Base-by-base conservation (phyloP, 1,140 invertebrate species). In the Diplogasteroides magnus region DNA sequence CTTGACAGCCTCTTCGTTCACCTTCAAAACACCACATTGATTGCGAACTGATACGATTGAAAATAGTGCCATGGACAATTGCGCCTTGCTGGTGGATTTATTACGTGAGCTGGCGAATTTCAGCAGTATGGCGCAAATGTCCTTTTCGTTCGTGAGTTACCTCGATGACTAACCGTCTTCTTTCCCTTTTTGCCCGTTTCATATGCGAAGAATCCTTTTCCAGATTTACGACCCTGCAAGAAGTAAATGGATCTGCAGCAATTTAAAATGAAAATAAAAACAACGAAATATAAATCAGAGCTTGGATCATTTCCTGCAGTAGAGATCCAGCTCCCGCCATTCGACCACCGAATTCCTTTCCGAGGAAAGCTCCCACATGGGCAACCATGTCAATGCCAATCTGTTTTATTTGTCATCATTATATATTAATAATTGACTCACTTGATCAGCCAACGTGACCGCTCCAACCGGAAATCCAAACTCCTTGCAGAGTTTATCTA, bases 381-480 rank as follows among this genome's bases (percentile, higher is more conserved):
- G 81, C 74, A 28, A 90, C 92, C 32, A 95, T 92, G 84, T 97
- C 93, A 68, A 96, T 88, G 68, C 93, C 85, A 71, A 86, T 78
- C 64, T 75, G 27, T 64, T 64, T 14, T 48, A 13, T 19, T 29
- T 64, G 15, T 37, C 23, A 6, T 61, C 59, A 15, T n/a, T 29
- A 13, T 26, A 15, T 31, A 0, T n/a, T n/a, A n/a, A n/a, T n/a
- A n/a, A n/a, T n/a, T n/a, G n/a, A n/a, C n/a, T n/a, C 59, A 93
- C 92, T 87, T 97, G 93, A 85, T 97, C 93, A 23, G 89, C 88
- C 14, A 99, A 87, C 11, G 96, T 98, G 2, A 93, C 94, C 15
- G 89, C 89, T 63, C 96, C 96, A 3, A 98, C 93, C 0, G 95
- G 96, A 84, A 97, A 98, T 15, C 96, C 96, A 82, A 95, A 97